Evolutionary conservation across 1,140 invertebrate species (phyloP).

Genomic region (Chlorops oryzae): DNA sequence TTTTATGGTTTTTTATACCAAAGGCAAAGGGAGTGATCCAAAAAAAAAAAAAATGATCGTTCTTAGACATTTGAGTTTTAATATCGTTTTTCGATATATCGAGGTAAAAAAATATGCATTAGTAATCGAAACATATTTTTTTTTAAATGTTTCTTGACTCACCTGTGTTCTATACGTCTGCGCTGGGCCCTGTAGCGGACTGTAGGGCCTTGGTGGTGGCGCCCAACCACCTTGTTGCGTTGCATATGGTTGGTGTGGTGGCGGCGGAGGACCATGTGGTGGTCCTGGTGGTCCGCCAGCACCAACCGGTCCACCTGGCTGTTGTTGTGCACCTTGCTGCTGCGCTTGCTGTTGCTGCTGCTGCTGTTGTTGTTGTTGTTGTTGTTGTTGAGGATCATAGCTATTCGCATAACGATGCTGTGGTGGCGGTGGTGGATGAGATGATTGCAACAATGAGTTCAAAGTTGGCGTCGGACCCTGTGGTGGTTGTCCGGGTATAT

Average conservation of each 20-base stretch:
- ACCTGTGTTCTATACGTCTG: constrained; percentile 45
- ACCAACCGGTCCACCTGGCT: constrained; percentile 34
- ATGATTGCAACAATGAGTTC: constrained; percentile 81
- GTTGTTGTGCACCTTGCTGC: constrained; percentile 31
- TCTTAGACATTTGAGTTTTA: no score
- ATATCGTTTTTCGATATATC: no score
- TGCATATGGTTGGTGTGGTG: constrained; percentile 39
- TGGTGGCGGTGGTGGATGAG: constrained; percentile 56
- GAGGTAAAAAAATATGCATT: no score
- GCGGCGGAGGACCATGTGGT: constrained; percentile 44
- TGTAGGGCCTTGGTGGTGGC: constrained; percentile 43
- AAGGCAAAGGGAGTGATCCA: no score
- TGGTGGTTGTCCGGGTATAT: constrained; percentile 51
- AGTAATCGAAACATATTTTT: no score
- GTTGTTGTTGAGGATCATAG: constrained; percentile 47
- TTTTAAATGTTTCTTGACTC: no score
- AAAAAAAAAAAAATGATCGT: no score
- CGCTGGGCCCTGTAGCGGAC: constrained; percentile 42
- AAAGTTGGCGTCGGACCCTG: constrained; percentile 84
- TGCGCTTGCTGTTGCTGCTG: constrained; percentile 37
- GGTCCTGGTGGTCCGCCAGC: constrained; percentile 46
- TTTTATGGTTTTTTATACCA: no score
- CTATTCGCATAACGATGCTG: constrained; percentile 47
- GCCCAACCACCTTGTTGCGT: constrained; percentile 44
- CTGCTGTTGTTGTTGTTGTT: constrained; percentile 36